Evolutionary conservation across 2,888 invertebrate species (phyloP).

Genomic region (Neoascia interrupta): DNA sequence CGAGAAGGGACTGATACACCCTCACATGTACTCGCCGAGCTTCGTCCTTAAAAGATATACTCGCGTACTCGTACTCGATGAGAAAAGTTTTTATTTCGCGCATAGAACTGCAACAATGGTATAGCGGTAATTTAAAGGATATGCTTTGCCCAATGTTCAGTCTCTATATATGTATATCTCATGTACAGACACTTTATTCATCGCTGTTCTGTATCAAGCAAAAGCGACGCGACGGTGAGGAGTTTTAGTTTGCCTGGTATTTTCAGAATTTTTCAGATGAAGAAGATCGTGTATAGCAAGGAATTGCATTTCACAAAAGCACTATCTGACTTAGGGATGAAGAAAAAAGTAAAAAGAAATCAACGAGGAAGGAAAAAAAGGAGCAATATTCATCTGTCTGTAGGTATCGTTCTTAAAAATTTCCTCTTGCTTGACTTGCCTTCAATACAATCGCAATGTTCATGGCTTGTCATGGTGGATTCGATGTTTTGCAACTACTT

Average conservation of each 20-base stretch:
- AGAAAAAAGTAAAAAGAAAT: constrained; percentile 18
- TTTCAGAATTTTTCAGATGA: constrained; percentile 22
- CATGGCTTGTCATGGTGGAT: too few relatives aligned
- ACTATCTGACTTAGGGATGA: constrained; percentile 49
- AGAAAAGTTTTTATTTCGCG: constrained; percentile 35
- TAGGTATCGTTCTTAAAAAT: constrained; percentile 25
- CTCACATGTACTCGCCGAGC: background rate
- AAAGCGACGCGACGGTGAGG: too few relatives aligned
- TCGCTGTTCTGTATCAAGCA: constrained; percentile 6
- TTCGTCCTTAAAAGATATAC: background rate
- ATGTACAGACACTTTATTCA: constrained; percentile 37
- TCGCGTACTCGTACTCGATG: constrained; percentile 14
- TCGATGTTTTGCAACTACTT: constrained; percentile 19
- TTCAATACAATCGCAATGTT: constrained; percentile 53
- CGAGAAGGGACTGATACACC: background rate
- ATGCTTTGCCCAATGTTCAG: background rate
- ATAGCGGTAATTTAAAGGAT: constrained; percentile 58
- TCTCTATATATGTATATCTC: background rate
- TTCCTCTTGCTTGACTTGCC: constrained; percentile 50
- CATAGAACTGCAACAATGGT: constrained; percentile 50
- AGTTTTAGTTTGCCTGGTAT: constrained; percentile 29
- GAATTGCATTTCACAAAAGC: constrained; percentile 57
- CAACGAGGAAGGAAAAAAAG: constrained; percentile 28
- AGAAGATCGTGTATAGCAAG: constrained; percentile 1
- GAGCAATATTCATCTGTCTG: constrained; percentile 49